Evolutionary conservation across 2,888 invertebrate genomes (phyloP).

Genomic region (Dyspetes luteomarginatus): DNA sequence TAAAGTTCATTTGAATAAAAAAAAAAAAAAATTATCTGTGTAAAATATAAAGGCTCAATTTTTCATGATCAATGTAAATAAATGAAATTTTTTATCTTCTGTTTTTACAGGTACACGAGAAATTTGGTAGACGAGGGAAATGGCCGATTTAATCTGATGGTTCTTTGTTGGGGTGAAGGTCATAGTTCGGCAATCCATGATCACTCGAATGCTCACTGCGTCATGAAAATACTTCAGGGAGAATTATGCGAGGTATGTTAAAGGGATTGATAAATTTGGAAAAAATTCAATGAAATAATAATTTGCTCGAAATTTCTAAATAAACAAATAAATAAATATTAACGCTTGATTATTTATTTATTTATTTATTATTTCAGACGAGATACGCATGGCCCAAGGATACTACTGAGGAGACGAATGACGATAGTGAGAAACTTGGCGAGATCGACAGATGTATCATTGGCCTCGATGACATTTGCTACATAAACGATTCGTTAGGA

Average conservation of each 20-base stretch:
- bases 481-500: slow-evolving; percentile 98
- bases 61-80: not conserved
- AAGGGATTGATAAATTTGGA: not conserved
- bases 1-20: too few relatives aligned
- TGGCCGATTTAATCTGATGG: slow-evolving; percentile 98
- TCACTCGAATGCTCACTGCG: slow-evolving; percentile 98
- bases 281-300: not conserved
- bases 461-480: slow-evolving; percentile 92
- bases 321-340: slow-evolving; percentile 1
- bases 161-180: slow-evolving; percentile 99
- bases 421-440: slow-evolving; percentile 85
- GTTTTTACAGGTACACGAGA: slow-evolving; percentile 92
- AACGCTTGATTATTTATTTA: not conserved
- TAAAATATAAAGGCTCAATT: not conserved
- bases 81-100: too few relatives aligned
- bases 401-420: slow-evolving; percentile 71
- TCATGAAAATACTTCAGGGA: slow-evolving; percentile 97
- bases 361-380: slow-evolving; percentile 72
- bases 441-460: slow-evolving; percentile 88
- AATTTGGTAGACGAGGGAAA: slow-evolving; percentile 98
- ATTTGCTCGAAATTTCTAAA: not conserved
- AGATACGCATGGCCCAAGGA: slow-evolving; percentile 91
- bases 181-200: slow-evolving; percentile 98
- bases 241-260: slow-evolving; percentile 90
- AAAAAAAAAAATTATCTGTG: not conserved